phyloP scores from a whole-genome alignment of 2,888 invertebrate genomes.

The Trichogramma evanescens region DNA sequence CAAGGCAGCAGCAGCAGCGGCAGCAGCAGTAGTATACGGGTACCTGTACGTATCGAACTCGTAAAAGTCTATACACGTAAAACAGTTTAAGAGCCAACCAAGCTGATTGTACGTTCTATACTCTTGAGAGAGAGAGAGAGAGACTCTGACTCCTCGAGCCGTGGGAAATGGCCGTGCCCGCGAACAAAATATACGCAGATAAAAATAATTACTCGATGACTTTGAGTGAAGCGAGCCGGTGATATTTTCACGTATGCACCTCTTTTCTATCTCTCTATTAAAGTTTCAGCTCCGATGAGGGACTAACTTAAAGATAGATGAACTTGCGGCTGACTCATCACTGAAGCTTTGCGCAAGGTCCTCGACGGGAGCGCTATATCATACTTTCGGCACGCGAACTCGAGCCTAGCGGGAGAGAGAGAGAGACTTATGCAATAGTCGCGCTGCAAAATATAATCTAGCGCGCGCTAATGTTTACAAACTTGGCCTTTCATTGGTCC shows the following conservation, averaged over 20 bases:
- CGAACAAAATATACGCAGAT: constrained; percentile 15
- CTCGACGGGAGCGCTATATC: too few species aligned
- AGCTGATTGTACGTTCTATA: too few species aligned
- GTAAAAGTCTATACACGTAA: too few species aligned
- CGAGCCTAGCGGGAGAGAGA: not conserved
- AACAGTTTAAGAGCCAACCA: too few species aligned
- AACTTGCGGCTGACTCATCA: not conserved
- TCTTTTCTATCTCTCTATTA: too few species aligned
- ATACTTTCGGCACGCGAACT: not conserved
- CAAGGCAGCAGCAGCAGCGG: not conserved
- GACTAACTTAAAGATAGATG: constrained; percentile 3
- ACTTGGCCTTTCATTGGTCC: not conserved
- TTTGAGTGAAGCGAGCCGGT: constrained; percentile 9
- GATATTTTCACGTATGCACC: not conserved
- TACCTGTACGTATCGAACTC: not conserved
- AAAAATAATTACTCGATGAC: constrained; percentile 23
- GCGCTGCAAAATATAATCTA: not conserved
- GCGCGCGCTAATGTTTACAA: not conserved
- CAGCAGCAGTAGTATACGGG: not conserved
- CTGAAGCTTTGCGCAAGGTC: not conserved
- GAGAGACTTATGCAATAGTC: constrained; percentile 1
- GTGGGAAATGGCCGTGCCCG: constrained; percentile 13
- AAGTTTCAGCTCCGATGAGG: not conserved
- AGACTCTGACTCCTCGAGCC: constrained; percentile 1
- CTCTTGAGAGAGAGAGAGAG: too few species aligned